Percentiles rank a stretch among this genome's conserved stretches.
phyloP scores from a whole-genome alignment of 2,888 invertebrate species.

The Mimachlamys varia region DNA sequence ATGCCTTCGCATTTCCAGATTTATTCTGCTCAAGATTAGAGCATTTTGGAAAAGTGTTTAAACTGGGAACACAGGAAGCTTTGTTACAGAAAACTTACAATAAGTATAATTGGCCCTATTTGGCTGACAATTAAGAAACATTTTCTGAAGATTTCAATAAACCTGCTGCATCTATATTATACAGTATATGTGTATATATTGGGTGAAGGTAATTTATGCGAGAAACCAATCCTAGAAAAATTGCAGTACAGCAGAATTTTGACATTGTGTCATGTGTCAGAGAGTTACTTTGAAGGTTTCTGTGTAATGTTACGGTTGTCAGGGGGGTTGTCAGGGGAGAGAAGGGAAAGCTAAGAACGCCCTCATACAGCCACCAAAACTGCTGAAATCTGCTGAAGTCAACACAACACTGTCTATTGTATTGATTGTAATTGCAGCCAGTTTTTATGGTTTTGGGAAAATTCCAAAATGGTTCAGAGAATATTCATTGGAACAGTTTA shows the following conservation, averaged over 20 bases:
- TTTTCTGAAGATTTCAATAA: background rate
- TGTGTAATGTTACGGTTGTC: constrained; percentile 12
- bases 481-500: constrained; percentile 5
- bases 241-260: constrained; percentile 16
- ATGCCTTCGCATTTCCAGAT: background rate
- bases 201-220: background rate
- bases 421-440: constrained; percentile 13
- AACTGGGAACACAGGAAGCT: background rate
- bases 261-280: background rate
- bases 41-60: background rate
- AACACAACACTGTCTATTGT: background rate
- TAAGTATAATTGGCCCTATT: background rate
- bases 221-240: background rate
- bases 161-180: background rate
- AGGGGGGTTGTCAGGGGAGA: background rate
- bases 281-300: background rate
- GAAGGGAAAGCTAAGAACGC: background rate
- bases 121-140: background rate
- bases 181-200: background rate
- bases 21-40: background rate
- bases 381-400: background rate
- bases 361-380: background rate
- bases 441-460: constrained; percentile 34
- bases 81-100: background rate
- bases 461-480: background rate